Percentiles rank a stretch among this genome's conserved stretches.
Conservation (phyloP, 2,797 vertebrate genomes). For the Brachyalestes nurse region DNA sequence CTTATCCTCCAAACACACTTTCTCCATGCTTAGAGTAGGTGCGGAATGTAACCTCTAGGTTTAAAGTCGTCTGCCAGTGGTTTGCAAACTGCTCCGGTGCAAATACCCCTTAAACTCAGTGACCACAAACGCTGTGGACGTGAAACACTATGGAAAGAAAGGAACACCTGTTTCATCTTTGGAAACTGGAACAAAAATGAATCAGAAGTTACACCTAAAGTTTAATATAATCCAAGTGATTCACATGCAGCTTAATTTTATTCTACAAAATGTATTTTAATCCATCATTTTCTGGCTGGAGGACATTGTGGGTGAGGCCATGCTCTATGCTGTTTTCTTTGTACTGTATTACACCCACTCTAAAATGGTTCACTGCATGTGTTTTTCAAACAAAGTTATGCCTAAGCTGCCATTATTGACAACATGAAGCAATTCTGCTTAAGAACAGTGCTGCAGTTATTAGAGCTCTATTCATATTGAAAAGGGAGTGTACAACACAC, state of each 20-base stretch:
- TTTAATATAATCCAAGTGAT: not conserved
- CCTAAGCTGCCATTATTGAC: not conserved
- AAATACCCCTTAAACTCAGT: slow-evolving; percentile 16
- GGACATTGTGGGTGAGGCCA: not conserved
- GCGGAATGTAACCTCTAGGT: not conserved
- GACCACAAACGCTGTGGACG: slow-evolving; percentile 10
- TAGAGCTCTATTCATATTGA: not conserved
- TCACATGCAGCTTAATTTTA: no score
- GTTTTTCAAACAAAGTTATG: not conserved
- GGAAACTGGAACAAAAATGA: not conserved
- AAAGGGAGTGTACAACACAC: not conserved
- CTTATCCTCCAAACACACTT: not conserved
- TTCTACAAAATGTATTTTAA: no score
- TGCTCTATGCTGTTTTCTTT: not conserved
- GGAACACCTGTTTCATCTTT: not conserved
- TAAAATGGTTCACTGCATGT: not conserved
- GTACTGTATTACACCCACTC: no score
- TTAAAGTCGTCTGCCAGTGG: slow-evolving; percentile 45
- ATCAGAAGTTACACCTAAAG: not conserved
- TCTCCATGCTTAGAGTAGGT: not conserved
- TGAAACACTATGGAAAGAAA: slow-evolving; percentile 15
- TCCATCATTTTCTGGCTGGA: not conserved
- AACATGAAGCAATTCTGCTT: not conserved
- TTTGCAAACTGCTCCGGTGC: slow-evolving; percentile 29
- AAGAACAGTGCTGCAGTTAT: not conserved